Percentiles rank a stretch among this genome's conserved stretches.
These are phyloP conservation scores for Salminus brasiliensis DNA, from an alignment of 2,113 vertebrate species.

Conservation along the genomic window DNA sequence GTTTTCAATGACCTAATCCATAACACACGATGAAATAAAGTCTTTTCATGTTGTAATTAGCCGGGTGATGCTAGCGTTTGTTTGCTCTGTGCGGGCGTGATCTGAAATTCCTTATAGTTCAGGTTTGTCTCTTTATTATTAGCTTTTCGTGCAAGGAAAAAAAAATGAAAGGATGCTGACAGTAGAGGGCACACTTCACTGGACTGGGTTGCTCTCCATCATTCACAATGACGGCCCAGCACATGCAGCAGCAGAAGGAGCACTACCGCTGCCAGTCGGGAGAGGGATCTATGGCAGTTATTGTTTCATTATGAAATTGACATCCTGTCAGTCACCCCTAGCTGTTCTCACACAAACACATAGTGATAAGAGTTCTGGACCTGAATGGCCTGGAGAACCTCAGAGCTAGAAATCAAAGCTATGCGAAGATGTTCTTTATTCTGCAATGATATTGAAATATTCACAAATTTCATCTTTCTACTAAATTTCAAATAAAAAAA, in stretches of 20 bases:
- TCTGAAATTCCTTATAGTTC: background rate
- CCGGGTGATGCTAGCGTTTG: background rate
- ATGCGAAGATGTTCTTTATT: background rate
- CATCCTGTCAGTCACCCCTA: background rate
- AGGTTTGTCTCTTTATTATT: background rate
- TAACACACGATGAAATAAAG: conserved; percentile 69
- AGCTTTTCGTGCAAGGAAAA: background rate
- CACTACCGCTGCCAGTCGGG: background rate
- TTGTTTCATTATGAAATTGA: conserved; percentile 3
- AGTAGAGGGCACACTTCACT: conserved; percentile 4
- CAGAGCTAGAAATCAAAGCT: background rate
- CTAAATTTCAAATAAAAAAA: background rate
- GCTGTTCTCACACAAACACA: background rate
- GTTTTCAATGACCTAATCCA: conserved; percentile 66
- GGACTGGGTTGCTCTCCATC: background rate
- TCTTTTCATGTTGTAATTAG: conserved; percentile 74
- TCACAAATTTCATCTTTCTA: background rate
- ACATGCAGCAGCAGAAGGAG: too few species aligned
- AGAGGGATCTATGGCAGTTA: background rate
- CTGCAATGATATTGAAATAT: background rate
- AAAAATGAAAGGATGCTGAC: background rate
- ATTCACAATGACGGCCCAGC: background rate
- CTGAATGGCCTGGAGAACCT: background rate
- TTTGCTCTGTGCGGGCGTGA: background rate
- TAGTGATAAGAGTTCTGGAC: too few species aligned